phyloP scores from a whole-genome alignment of 2,888 invertebrate genomes.

The Cylloceria caligata region DNA sequence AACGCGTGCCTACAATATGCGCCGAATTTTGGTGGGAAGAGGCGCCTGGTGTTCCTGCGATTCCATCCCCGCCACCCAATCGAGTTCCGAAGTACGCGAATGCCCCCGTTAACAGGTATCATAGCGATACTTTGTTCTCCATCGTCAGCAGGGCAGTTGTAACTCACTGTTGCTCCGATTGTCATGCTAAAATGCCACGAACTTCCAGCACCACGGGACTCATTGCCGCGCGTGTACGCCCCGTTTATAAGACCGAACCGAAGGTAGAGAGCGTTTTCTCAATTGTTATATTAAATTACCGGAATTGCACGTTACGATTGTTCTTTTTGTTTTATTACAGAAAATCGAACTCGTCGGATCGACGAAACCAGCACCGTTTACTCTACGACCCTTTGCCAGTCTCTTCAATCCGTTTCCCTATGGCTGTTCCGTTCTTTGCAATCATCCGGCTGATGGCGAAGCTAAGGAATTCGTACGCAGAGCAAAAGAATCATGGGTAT shows the following conservation, averaged over 20 bases:
- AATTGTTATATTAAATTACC: background rate
- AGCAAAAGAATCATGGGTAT: conserved; percentile 90
- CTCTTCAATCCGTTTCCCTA: conserved; percentile 93
- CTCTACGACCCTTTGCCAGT: conserved; percentile 92
- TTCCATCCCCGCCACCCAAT: background rate
- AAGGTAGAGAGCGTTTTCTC: conserved; percentile 74
- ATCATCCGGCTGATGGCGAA: conserved; percentile 92
- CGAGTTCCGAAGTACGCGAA: conserved; percentile 46
- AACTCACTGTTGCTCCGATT: conserved; percentile 34
- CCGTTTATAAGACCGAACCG: conserved; percentile 76
- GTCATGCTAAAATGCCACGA: conserved; percentile 76
- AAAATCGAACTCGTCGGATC: conserved; percentile 79
- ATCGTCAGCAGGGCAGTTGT: background rate
- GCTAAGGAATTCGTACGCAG: conserved; percentile 90
- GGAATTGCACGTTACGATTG: background rate
- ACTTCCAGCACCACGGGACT: conserved; percentile 81
- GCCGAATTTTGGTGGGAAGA: conserved; percentile 61
- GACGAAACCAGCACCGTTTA: conserved; percentile 89
- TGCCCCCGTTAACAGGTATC: conserved; percentile 45
- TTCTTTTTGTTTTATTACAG: conserved; percentile 68
- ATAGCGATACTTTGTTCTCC: conserved; percentile 31
- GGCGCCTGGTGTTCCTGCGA: conserved; percentile 49
- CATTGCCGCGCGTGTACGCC: conserved; percentile 79
- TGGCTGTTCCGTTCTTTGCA: conserved; percentile 93
- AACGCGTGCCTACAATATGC: conserved; percentile 54